phyloP scores from a whole-genome alignment of 2,888 invertebrate species.

The Schrankia costaestrigalis region DNA sequence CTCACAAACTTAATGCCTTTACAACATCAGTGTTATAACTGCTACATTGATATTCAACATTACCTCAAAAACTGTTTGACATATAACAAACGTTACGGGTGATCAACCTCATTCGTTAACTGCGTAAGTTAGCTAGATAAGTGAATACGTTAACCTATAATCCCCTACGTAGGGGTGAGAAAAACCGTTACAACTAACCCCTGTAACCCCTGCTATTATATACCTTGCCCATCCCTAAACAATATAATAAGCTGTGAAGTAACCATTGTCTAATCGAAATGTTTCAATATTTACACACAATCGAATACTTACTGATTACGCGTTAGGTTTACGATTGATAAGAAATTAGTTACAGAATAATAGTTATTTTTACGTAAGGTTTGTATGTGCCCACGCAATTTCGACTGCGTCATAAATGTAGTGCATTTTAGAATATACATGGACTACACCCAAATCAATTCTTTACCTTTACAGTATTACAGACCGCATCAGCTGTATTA shows the following conservation, averaged over 20 bases:
- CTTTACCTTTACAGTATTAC: no score
- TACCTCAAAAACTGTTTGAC: slow-evolving; percentile 13
- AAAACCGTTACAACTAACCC: slow-evolving; percentile 55
- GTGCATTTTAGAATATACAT: no score
- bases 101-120: slow-evolving; percentile 38
- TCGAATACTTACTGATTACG: no score
- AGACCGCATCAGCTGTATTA: no score
- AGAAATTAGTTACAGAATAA: slow-evolving; percentile 10
- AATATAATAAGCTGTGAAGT: slow-evolving; percentile 15
- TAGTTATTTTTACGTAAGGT: slow-evolving; percentile 26
- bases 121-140: slow-evolving; percentile 43
- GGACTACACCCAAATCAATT: no score
- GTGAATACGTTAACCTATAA: slow-evolving; percentile 69
- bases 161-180: slow-evolving; percentile 39
- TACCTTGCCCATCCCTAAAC: slow-evolving; percentile 28
- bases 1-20: no score
- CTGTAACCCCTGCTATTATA: slow-evolving; percentile 23
- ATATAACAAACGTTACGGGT: slow-evolving; percentile 18
- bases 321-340: slow-evolving; percentile 7
- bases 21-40: no score
- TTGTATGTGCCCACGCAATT: no score
- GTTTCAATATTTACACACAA: slow-evolving; percentile 23
- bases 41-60: no score
- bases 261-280: slow-evolving; percentile 21
- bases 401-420: no score